Evolutionary conservation across 2,113 vertebrate genomes (phyloP), one percentile per base, ranked within the genome.

Genomic region (Hylia prasina): DNA sequence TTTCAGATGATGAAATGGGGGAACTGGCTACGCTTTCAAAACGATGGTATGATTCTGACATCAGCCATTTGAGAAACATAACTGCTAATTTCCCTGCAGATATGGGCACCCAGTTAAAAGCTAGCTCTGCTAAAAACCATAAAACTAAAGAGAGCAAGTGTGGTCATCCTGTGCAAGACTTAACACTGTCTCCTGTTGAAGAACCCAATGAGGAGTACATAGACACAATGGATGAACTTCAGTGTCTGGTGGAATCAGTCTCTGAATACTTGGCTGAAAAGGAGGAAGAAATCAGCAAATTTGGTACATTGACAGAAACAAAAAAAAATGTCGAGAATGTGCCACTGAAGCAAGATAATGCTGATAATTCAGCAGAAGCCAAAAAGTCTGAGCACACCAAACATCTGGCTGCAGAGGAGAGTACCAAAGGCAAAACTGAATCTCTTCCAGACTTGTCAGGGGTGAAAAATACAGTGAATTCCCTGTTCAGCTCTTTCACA

Each of bases 261-360:
- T 99, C 99, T 72, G 99, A 99, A 90, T 99, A 99, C 93, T 97
- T 99, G 77, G 98, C 98, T 82, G 98, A 99, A 82, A 99, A 99
- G 94, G 99, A 99, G 96, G 98, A 99, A 91, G 99, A 99, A 97
- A 98, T 99, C 66, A 99, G 97, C 81, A 99, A 97, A 77, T 99
- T 98, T 93, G 98, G 98, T 91, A 95, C 98, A 7, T 79, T 99
- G 79, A 96, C 99, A 51, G 97, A 98, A 96, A 90, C 96, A 20
- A 92, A 94, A 82, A 98, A 97, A 94, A 94, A 87, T 16, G 8
- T 58, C 17, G 84, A 94, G 33, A 71, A 24, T 15, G 0, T 37
- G 8, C 20, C 83, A 70, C 31, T 63, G 37, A 93, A 96, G 71
- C 96, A 92, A 83, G 15, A 61, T 76, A 96, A 79, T 91, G 56